These are phyloP conservation scores for Ostrea edulis DNA, from an alignment of 1,140 invertebrate species.

Conservation along the genomic window DNA sequence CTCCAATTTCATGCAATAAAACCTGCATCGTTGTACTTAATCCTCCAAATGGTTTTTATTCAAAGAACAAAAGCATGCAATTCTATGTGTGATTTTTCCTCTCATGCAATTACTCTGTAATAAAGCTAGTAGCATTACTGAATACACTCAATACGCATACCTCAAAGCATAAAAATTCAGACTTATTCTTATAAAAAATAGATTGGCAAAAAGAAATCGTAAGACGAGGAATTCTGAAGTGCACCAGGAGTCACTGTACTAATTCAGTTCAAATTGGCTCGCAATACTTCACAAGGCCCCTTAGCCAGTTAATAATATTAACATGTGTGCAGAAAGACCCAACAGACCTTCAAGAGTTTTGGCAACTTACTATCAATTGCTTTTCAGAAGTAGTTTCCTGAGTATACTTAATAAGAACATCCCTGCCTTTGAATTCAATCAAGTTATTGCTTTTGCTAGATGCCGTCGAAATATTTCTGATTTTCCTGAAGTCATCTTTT, in stretches of 20 bases:
- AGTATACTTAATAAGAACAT: background rate
- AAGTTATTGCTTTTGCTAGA: background rate
- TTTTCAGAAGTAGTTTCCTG: conserved; percentile 3
- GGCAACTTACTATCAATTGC: conserved; percentile 12
- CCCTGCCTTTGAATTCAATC: background rate
- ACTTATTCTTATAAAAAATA: background rate
- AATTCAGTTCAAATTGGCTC: background rate
- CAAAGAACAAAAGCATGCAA: background rate
- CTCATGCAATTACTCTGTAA: background rate
- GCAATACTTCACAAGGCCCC: background rate
- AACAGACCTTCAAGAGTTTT: background rate
- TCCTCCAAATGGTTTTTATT: background rate
- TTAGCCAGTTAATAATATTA: conserved; percentile 12
- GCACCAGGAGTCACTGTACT: background rate
- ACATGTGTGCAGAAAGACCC: background rate
- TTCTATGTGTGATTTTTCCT: background rate
- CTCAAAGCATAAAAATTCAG: background rate
- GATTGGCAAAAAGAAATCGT: background rate
- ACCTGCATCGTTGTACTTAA: background rate
- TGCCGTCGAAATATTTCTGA: too few relatives aligned
- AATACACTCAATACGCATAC: background rate
- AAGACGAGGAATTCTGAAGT: background rate
- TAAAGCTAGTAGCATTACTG: background rate
- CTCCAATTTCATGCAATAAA: background rate
- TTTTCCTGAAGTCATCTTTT: too few relatives aligned